A percentile compares a stretch with the other conserved stretches of the same genome.
phyloP scores from a whole-genome alignment of 2,113 vertebrate genomes.

The Phalacrocorax pelagicus region DNA sequence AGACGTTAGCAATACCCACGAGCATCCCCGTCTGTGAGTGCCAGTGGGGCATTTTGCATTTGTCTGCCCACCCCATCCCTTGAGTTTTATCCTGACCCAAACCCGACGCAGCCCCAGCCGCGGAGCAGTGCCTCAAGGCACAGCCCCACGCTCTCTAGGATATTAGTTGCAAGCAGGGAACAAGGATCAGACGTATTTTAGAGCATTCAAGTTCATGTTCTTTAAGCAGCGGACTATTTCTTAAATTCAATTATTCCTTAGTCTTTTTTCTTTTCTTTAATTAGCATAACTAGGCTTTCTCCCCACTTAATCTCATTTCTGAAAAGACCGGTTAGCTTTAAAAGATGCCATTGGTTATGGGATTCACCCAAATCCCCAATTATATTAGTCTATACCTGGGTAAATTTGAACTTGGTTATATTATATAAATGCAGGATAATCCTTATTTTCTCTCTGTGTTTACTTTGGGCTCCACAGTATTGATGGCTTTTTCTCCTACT shows the following conservation, averaged over 20 bases:
- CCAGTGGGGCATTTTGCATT: background rate
- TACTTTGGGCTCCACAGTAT: background rate
- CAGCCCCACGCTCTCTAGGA: rapidly evolving
- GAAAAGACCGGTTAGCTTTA: constrained; percentile 49
- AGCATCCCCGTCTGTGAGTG: too few relatives aligned
- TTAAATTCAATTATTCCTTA: constrained; percentile 20
- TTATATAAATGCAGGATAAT: constrained; percentile 34
- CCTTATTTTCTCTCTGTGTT: constrained; percentile 25
- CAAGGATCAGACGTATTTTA: background rate
- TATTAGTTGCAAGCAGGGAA: background rate
- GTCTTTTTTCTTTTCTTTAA: constrained; percentile 9
- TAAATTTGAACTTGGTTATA: constrained; percentile 49
- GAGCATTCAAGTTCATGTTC: background rate
- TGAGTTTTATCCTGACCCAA: background rate
- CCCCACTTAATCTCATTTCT: constrained; percentile 11
- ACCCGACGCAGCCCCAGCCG: rapidly evolving
- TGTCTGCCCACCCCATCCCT: too few relatives aligned
- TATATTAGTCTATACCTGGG: constrained; percentile 21
- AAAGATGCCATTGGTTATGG: background rate
- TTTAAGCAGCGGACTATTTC: background rate
- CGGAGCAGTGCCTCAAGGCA: background rate
- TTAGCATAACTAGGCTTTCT: constrained; percentile 29
- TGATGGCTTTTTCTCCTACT: background rate
- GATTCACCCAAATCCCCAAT: constrained; percentile 50
- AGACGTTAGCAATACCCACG: rapidly evolving